Conservation (phyloP, 2,797 vertebrate species). For the Harpagifer antarcticus region DNA sequence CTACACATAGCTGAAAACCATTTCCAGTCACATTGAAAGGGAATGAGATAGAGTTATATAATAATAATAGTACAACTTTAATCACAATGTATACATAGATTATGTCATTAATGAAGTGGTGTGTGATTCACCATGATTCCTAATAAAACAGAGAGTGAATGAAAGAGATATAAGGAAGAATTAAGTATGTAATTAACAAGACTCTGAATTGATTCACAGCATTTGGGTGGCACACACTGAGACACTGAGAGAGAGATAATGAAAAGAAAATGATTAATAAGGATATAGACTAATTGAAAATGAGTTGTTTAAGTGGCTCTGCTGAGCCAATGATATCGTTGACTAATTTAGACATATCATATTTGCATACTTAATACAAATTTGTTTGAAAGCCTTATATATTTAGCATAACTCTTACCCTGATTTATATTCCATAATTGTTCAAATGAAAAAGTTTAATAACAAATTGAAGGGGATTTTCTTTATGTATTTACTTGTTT, state of each 20-base stretch:
- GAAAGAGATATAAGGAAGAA: conserved; percentile 3
- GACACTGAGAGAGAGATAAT: conserved; percentile 15
- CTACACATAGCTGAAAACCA: neutral
- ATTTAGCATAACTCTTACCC: conserved; percentile 1
- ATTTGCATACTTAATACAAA: conserved; percentile 18
- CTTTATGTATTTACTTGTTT: conserved; percentile 36
- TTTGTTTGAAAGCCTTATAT: conserved; percentile 1
- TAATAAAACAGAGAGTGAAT: neutral
- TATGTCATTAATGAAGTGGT: conserved; percentile 27
- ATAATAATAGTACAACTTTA: conserved; percentile 19
- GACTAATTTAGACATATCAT: conserved; percentile 14
- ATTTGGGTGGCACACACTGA: neutral
- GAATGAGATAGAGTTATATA: conserved; percentile 1
- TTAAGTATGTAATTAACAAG: conserved; percentile 11
- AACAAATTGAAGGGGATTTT: conserved; percentile 22
- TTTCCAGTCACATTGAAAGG: conserved; percentile 9
- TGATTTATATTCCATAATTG: conserved; percentile 2
- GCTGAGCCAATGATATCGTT: neutral
- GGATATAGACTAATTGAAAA: neutral
- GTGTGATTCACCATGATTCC: conserved; percentile 16
- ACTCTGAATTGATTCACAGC: conserved; percentile 5
- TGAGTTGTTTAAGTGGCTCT: too few relatives aligned
- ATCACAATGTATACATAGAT: conserved; percentile 1
- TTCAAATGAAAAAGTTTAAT: conserved; percentile 13
- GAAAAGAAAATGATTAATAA: conserved; percentile 3